A percentile compares a stretch with the other conserved stretches of the same genome.
phyloP scores from a whole-genome alignment of 2,113 vertebrate genomes.

The Excalfactoria chinensis region DNA sequence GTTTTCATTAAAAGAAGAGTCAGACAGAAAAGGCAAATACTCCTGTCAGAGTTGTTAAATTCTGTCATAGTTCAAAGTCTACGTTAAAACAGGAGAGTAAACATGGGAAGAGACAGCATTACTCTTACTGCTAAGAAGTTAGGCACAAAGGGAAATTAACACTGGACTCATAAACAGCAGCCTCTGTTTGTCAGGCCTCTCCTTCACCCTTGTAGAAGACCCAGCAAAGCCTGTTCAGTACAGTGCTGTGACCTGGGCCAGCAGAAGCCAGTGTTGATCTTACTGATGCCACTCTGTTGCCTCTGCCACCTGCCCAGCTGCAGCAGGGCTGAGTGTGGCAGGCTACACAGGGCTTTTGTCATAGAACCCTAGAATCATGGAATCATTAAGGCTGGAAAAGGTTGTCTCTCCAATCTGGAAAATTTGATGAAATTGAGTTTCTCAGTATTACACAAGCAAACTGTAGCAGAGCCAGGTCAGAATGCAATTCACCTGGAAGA shows the following conservation, averaged over 20 bases:
- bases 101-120: not conserved
- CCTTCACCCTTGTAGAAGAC: not conserved
- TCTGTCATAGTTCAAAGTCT: not conserved
- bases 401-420: not conserved
- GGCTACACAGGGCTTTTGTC: not conserved
- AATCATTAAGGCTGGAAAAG: too few species aligned
- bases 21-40: not conserved
- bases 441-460: not conserved
- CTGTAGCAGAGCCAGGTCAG: not conserved
- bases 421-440: not conserved
- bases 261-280: not conserved
- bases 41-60: not conserved
- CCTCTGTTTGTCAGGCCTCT: not conserved
- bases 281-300: not conserved
- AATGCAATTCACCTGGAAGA: not conserved
- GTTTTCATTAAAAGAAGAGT: not conserved
- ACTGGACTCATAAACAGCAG: not conserved
- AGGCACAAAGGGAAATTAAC: not conserved
- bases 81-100: not conserved
- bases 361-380: too few species aligned
- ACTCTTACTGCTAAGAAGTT: not conserved
- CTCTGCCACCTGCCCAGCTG: rapidly evolving
- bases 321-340: not conserved
- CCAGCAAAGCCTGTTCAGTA: rapidly evolving
- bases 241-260: rapidly evolving